Evolutionary conservation across 2,113 vertebrate species (phyloP).

Genomic region (Neopipo cinnamomea): DNA sequence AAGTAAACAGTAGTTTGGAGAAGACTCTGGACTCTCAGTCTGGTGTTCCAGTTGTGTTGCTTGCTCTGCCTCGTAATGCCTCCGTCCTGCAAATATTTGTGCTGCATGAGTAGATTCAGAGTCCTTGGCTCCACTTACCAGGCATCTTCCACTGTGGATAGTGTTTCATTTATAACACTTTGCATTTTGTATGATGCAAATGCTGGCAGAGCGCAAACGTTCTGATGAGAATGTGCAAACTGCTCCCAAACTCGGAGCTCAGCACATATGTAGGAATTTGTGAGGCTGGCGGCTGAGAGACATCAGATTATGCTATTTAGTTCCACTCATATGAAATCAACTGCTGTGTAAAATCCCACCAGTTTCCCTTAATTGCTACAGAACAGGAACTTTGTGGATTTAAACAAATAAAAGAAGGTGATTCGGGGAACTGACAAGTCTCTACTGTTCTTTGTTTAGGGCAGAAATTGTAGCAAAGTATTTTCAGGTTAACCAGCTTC

Average conservation of each 20-base stretch:
- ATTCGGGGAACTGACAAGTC: not conserved
- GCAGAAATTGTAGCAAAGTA: not conserved
- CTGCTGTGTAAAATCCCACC: not conserved
- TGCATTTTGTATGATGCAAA: not conserved
- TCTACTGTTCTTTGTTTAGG: not conserved
- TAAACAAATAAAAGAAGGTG: not conserved
- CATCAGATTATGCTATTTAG: not conserved
- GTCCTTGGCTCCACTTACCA: not conserved
- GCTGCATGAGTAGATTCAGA: not conserved
- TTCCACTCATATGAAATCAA: not conserved
- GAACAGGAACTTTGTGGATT: not conserved
- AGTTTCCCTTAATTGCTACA: not conserved
- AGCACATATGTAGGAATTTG: not conserved
- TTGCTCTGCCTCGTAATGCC: not conserved
- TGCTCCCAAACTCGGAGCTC: not conserved
- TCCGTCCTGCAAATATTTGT: not conserved
- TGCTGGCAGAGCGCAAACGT: not conserved
- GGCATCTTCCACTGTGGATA: not conserved
- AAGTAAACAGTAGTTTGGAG: constrained; percentile 3
- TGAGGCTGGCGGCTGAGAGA: not conserved
- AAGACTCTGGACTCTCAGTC: not conserved
- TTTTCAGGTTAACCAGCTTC: not conserved
- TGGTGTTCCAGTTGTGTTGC: not conserved
- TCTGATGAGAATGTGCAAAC: not conserved
- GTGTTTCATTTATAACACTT: not conserved